These are phyloP conservation scores for Sebastes iracundus DNA, from an alignment of 2,797 vertebrate species.

Conservation along the genomic window DNA sequence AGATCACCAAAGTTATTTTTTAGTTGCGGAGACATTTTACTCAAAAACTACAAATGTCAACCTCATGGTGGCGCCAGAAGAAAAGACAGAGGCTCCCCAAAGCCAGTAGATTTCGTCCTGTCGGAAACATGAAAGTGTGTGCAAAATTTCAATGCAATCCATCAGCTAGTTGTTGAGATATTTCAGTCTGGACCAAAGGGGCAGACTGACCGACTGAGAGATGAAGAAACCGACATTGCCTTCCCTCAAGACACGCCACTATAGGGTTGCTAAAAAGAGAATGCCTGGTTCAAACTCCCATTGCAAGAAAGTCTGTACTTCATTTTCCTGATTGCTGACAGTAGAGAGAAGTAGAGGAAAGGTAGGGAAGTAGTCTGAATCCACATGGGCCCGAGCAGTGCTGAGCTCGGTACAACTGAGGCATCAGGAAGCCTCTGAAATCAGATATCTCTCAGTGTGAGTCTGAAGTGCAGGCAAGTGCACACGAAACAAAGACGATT, in stretches of 20 bases:
- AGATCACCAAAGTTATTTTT: not conserved
- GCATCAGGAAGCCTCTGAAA: slow-evolving; percentile 40
- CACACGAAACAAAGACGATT: not conserved
- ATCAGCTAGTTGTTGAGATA: not conserved
- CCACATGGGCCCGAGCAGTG: not conserved
- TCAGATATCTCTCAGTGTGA: slow-evolving; percentile 35
- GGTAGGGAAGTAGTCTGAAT: slow-evolving; percentile 11
- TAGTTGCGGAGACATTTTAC: not conserved
- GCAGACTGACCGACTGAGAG: not conserved
- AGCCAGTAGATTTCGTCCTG: not conserved
- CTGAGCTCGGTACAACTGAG: slow-evolving; percentile 12
- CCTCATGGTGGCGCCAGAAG: not conserved
- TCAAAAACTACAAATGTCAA: not conserved
- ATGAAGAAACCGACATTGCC: not conserved
- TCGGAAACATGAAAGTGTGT: not conserved
- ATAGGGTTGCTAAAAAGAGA: not conserved
- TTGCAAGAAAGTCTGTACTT: not conserved
- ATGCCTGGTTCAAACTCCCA: not conserved
- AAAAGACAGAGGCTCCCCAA: not conserved
- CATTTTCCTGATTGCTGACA: slow-evolving; percentile 25
- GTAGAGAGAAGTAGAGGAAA: not conserved
- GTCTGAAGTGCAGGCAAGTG: slow-evolving; percentile 12
- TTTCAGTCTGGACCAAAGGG: not conserved
- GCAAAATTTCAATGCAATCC: not conserved
- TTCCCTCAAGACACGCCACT: not conserved